A percentile compares a stretch with the other conserved stretches of the same genome.
These are phyloP conservation scores for Halichoerus grypus DNA, from an alignment of 2,113 vertebrate genomes.

Conservation along the genomic window DNA sequence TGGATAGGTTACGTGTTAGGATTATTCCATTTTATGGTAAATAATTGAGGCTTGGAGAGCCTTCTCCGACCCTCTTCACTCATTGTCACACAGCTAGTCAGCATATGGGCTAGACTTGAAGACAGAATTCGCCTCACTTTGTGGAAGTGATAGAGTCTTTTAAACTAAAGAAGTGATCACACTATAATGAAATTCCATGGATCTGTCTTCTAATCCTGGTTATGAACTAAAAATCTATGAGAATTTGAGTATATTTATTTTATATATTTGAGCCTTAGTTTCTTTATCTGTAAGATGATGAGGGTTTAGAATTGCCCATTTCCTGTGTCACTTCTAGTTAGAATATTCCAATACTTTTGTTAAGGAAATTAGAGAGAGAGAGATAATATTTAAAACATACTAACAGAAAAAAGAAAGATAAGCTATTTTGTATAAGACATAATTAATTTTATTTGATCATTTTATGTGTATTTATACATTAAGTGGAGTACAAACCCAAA, in stretches of 20 bases:
- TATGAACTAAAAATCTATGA: neutral
- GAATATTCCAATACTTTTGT: neutral
- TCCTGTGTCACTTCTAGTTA: neutral
- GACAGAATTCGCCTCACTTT: neutral
- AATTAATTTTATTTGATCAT: constrained; percentile 23
- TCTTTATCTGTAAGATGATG: neutral
- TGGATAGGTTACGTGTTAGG: neutral
- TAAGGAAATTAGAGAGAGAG: neutral
- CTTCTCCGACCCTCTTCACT: neutral
- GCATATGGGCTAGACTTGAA: neutral
- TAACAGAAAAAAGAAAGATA: neutral
- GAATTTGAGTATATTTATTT: neutral
- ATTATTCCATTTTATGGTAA: neutral
- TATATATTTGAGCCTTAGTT: constrained; percentile 26
- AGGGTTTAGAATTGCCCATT: neutral
- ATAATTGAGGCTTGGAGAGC: neutral
- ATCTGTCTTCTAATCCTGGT: neutral
- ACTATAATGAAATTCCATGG: neutral
- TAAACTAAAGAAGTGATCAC: neutral
- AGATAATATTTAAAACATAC: neutral
- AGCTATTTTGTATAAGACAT: neutral
- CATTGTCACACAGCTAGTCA: neutral
- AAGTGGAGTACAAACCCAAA: neutral
- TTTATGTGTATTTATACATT: neutral
- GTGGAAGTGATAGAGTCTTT: neutral